These are phyloP conservation scores for Hypolimnas misippus DNA, from an alignment of 2,888 invertebrate species.

Conservation along the genomic window DNA sequence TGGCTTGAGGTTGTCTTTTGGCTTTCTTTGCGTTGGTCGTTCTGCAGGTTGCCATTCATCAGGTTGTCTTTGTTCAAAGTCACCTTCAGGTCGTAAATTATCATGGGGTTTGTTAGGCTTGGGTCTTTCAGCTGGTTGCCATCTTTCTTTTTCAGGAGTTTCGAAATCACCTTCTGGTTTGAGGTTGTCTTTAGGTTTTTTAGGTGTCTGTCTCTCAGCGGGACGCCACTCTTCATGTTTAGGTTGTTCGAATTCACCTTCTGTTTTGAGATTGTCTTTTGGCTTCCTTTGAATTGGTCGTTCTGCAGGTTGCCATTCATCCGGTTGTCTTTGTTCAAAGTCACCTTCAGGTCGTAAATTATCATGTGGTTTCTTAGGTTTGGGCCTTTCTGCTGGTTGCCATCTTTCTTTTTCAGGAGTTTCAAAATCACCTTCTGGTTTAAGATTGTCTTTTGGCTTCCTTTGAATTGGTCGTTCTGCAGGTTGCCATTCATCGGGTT, in stretches of 20 bases:
- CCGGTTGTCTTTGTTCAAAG: conserved; percentile 67
- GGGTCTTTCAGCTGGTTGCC: conserved; percentile 80
- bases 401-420: conserved; percentile 82
- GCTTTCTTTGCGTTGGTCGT: conserved; percentile 51
- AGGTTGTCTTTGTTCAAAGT: conserved; percentile 67
- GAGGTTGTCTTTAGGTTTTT: conserved; percentile 84
- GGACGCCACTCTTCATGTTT: conserved; percentile 71
- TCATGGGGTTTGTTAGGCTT: conserved; percentile 77
- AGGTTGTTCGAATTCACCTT: conserved; percentile 73
- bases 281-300: conserved; percentile 60
- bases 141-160: conserved; percentile 62
- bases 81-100: conserved; percentile 78
- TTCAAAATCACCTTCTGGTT: conserved; percentile 85
- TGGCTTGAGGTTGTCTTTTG: conserved; percentile 68
- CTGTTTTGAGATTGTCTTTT: conserved; percentile 77
- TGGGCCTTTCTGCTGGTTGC: conserved; percentile 64
- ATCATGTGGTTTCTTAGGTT: conserved; percentile 73
- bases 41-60: conserved; percentile 59
- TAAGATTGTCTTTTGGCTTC: conserved; percentile 75
- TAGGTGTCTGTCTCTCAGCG: conserved; percentile 77
- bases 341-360: conserved; percentile 83
- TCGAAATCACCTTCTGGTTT: conserved; percentile 84
- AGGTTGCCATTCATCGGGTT: conserved; percentile 41
- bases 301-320: conserved; percentile 64
- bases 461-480: conserved; percentile 3